phyloP scores from a whole-genome alignment of 2,113 vertebrate species.

The Corynorhinus townsendii region DNA sequence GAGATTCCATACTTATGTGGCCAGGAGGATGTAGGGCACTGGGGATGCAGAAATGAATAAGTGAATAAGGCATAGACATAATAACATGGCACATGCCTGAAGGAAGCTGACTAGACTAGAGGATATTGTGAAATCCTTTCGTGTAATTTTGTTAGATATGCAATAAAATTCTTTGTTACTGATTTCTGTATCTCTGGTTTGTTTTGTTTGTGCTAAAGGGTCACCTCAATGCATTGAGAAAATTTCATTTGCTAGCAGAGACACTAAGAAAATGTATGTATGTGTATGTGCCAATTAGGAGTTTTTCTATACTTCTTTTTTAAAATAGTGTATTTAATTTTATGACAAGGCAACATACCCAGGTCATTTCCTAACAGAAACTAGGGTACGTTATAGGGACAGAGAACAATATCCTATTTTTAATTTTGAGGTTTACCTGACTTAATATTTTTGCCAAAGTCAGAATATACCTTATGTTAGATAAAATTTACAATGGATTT shows the following conservation, averaged over 20 bases:
- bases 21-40: not conserved
- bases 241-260: not conserved
- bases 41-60: not conserved
- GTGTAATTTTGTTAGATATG: not conserved
- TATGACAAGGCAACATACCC: fast-evolving
- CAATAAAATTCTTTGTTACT: not conserved
- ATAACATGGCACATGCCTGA: not conserved
- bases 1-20: not conserved
- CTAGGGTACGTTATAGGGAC: not conserved
- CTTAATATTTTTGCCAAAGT: not conserved
- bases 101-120: not conserved
- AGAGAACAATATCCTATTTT: not conserved
- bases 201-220: not conserved
- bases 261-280: not conserved
- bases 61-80: not conserved
- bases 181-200: not conserved
- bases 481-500: not conserved
- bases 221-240: not conserved
- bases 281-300: not conserved
- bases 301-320: not conserved
- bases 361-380: not conserved
- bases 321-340: not conserved
- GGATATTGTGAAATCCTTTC: not conserved
- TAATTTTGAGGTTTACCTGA: not conserved
- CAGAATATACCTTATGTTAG: not conserved